Conservation (phyloP, 1,140 invertebrate species). For the Scaptodrosophila lebanonensis region DNA sequence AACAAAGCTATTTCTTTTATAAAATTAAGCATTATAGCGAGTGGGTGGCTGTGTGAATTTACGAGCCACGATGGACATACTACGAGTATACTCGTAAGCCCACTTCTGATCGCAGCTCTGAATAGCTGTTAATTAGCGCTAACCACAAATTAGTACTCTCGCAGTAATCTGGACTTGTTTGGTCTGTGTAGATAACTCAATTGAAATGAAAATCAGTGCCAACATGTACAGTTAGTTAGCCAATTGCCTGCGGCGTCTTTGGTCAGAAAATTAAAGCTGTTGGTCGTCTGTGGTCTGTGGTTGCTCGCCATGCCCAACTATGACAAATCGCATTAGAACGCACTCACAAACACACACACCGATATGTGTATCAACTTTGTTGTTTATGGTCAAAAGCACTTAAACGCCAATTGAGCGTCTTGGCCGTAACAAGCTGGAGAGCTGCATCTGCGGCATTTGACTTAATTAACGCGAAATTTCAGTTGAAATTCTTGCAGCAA, state of each 20-base stretch:
- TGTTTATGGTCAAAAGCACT: constrained; percentile 67
- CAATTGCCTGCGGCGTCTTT: constrained; percentile 26
- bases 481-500: constrained; percentile 45
- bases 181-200: constrained; percentile 56
- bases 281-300: constrained; percentile 55
- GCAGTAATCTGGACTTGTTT: background rate
- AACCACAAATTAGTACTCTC: constrained; percentile 57
- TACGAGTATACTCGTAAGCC: constrained; percentile 11
- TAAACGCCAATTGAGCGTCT: constrained; percentile 71
- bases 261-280: too few relatives aligned
- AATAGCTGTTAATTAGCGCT: constrained; percentile 53
- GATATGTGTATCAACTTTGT: constrained; percentile 54
- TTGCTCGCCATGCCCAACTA: constrained; percentile 39
- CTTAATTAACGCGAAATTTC: constrained; percentile 65
- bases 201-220: constrained; percentile 69
- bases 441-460: constrained; percentile 69
- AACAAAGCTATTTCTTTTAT: too few relatives aligned
- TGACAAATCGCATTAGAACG: constrained; percentile 50
- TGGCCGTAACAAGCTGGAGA: too few relatives aligned
- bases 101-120: constrained; percentile 2
- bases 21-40: too few relatives aligned
- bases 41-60: constrained; percentile 46
- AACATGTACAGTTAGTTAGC: constrained; percentile 44
- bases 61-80: background rate
- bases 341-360: too few relatives aligned